phyloP scores from a whole-genome alignment of 1,140 invertebrate genomes.

The Megalopta genalis region DNA sequence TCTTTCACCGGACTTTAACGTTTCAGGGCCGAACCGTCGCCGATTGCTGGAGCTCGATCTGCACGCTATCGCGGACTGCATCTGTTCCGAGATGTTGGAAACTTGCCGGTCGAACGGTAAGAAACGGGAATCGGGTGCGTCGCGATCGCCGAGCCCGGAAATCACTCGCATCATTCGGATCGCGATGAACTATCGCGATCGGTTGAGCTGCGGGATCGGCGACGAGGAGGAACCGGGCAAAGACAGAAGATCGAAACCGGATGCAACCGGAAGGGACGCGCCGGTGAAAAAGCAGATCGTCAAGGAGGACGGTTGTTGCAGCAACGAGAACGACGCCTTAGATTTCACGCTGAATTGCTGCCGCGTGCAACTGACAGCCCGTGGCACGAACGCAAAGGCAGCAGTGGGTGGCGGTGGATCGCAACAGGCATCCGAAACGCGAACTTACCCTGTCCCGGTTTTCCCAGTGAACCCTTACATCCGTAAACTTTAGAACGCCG shows the following conservation, averaged over 20 bases:
- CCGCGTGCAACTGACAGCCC: constrained; percentile 69
- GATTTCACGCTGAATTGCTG: constrained; percentile 75
- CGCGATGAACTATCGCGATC: constrained; percentile 72
- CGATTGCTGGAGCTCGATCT: background rate
- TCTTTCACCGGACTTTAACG: background rate
- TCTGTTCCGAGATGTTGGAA: constrained; percentile 68
- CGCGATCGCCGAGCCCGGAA: constrained; percentile 71
- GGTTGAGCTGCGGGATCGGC: constrained; percentile 7
- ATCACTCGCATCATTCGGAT: constrained; percentile 74
- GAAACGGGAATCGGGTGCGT: constrained; percentile 56
- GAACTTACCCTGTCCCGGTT: constrained; percentile 33
- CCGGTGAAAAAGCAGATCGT: constrained; percentile 25
- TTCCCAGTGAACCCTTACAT: constrained; percentile 30
- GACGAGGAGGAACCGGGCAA: constrained; percentile 23
- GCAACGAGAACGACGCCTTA: constrained; percentile 66
- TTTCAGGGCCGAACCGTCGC: constrained; percentile 38
- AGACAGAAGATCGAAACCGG: constrained; percentile 30
- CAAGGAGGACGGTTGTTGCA: constrained; percentile 57
- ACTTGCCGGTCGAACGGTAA: constrained; percentile 66
- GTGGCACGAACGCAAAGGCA: constrained; percentile 61
- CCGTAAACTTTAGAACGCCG: background rate
- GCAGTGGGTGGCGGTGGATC: constrained; percentile 31
- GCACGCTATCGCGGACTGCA: constrained; percentile 56
- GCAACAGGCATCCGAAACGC: constrained; percentile 43
- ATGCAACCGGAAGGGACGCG: constrained; percentile 18